These are phyloP conservation scores for Sitobion miscanthi DNA, from an alignment of 1,140 invertebrate genomes.

Conservation along the genomic window DNA sequence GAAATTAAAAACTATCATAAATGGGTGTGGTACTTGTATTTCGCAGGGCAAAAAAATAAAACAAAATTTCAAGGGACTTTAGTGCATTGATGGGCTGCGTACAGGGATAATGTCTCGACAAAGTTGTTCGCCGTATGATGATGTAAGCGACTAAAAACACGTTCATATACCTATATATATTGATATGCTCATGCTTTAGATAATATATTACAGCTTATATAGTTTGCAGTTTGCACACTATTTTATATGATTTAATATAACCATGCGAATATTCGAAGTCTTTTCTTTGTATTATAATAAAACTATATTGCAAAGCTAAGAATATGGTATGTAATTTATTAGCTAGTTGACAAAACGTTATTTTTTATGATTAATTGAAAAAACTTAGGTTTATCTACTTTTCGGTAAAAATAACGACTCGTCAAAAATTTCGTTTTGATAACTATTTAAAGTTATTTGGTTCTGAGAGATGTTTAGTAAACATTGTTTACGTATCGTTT, in stretches of 20 bases:
- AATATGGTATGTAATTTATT: background rate
- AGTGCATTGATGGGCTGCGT: background rate
- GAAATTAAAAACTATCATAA: constrained; percentile 50
- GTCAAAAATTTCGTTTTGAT: background rate
- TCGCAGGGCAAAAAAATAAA: background rate
- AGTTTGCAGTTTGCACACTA: background rate
- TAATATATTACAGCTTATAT: background rate
- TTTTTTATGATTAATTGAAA: background rate
- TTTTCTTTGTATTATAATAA: background rate
- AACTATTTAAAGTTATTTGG: background rate
- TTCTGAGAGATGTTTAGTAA: background rate
- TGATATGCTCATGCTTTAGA: background rate
- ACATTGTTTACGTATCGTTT: background rate
- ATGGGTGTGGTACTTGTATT: constrained; percentile 50
- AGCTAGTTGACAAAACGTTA: background rate
- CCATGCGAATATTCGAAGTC: background rate
- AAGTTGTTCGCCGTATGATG: background rate
- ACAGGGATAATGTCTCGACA: constrained; percentile 25
- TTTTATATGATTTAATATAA: background rate
- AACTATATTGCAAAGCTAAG: background rate
- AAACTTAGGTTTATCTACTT: background rate
- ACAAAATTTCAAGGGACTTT: background rate
- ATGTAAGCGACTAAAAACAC: constrained; percentile 5
- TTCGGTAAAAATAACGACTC: background rate
- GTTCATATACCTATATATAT: background rate